Conservation (phyloP, 2,888 invertebrate species). For the Neuroscelio doddi region DNA sequence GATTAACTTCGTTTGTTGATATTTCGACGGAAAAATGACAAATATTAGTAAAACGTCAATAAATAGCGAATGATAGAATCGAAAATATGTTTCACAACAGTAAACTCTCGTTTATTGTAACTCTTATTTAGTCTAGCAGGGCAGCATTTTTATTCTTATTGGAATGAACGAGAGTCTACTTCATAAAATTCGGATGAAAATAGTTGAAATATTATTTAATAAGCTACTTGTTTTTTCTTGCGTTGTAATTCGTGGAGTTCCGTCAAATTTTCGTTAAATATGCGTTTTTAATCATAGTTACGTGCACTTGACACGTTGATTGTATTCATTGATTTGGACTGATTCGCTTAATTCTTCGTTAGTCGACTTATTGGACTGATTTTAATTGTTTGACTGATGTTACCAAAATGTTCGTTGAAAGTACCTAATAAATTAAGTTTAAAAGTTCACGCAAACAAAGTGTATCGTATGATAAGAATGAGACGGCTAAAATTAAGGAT, state of each 20-base stretch:
- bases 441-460: constrained; percentile 49
- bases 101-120: background rate
- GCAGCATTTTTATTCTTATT: no score
- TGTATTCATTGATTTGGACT: constrained; percentile 66
- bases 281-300: constrained; percentile 20
- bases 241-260: no score
- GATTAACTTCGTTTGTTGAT: background rate
- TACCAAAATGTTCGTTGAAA: constrained; percentile 71
- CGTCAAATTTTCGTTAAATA: no score
- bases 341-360: constrained; percentile 59
- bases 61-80: constrained; percentile 16
- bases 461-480: constrained; percentile 32
- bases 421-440: constrained; percentile 69
- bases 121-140: no score
- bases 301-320: constrained; percentile 35
- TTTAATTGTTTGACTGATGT: constrained; percentile 70
- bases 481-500: constrained; percentile 31
- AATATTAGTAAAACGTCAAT: constrained; percentile 47
- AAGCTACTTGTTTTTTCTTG: no score
- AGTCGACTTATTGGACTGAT: constrained; percentile 63
- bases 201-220: no score
- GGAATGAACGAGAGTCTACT: no score
- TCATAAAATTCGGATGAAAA: no score
- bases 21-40: no score
- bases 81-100: background rate